Conservation (phyloP, 2,113 vertebrate species). For the Papio anubis region DNA sequence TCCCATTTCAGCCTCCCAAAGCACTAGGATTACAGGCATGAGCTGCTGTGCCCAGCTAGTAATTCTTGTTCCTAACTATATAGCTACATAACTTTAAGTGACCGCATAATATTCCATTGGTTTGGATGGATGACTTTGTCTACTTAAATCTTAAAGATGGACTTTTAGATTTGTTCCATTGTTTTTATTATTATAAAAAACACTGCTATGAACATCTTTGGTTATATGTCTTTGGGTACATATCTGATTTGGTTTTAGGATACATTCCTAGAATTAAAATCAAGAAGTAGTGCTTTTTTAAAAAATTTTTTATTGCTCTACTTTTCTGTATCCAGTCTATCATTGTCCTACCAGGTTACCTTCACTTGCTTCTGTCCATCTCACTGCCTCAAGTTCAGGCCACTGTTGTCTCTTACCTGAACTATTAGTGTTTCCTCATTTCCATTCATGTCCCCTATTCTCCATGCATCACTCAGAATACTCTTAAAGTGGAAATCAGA, state of each 20-base stretch:
- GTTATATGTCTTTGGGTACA: not conserved
- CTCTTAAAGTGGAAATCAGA: not conserved
- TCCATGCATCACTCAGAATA: not conserved
- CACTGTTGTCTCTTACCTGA: not conserved
- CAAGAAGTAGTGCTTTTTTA: not conserved
- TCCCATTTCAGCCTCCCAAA: not conserved
- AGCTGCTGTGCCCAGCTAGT: not conserved
- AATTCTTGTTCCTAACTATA: not conserved
- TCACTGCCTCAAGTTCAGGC: not conserved
- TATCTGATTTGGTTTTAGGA: not conserved
- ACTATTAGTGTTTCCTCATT: not conserved
- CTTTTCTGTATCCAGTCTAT: not conserved
- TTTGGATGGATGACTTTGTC: not conserved
- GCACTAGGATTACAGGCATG: not conserved
- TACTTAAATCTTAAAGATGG: not conserved
- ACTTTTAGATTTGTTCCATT: not conserved
- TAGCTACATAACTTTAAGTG: not conserved
- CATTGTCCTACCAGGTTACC: not conserved
- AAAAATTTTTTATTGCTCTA: not conserved
- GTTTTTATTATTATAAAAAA: not conserved
- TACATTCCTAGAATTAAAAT: not conserved
- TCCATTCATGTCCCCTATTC: not conserved
- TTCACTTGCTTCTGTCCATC: not conserved
- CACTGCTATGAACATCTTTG: not conserved
- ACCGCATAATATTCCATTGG: not conserved